phyloP scores from a whole-genome alignment of 2,113 vertebrate genomes.

The Menidia beryllina region DNA sequence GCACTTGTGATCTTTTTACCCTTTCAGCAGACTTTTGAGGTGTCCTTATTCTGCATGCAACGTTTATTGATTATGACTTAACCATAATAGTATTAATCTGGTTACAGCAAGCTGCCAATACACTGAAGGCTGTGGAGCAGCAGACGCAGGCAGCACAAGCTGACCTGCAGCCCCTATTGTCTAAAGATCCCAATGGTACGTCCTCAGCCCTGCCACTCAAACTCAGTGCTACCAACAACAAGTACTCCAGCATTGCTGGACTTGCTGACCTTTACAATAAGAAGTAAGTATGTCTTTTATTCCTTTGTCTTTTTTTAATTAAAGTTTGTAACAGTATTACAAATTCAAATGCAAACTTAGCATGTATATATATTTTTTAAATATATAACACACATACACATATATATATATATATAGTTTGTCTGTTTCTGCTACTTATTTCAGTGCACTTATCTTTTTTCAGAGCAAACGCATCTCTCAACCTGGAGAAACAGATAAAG shows the following conservation, averaged over 20 bases:
- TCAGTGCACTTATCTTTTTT: neutral
- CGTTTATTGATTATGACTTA: too few relatives aligned
- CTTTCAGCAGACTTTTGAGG: too few relatives aligned
- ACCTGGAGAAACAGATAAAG: conserved; percentile 88
- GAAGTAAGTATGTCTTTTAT: conserved; percentile 84
- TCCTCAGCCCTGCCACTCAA: conserved; percentile 85
- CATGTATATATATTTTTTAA: neutral
- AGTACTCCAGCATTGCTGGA: conserved; percentile 80
- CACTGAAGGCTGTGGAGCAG: conserved; percentile 83
- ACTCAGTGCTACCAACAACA: conserved; percentile 86
- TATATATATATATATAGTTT: neutral
- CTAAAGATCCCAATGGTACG: conserved; percentile 69
- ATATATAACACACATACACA: neutral
- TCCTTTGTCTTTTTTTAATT: neutral
- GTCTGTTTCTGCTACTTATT: neutral
- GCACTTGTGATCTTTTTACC: too few relatives aligned
- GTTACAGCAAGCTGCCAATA: conserved; percentile 80
- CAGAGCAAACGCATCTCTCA: conserved; percentile 90
- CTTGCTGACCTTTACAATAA: conserved; percentile 88
- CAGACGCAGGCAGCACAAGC: conserved; percentile 84
- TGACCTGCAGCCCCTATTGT: conserved; percentile 85
- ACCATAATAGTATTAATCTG: too few relatives aligned
- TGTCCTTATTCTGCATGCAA: neutral
- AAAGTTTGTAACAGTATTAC: too few relatives aligned
- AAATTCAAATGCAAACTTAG: too few relatives aligned